Conservation (phyloP, 1,140 invertebrate species). For the Drosophila pectinifera region DNA sequence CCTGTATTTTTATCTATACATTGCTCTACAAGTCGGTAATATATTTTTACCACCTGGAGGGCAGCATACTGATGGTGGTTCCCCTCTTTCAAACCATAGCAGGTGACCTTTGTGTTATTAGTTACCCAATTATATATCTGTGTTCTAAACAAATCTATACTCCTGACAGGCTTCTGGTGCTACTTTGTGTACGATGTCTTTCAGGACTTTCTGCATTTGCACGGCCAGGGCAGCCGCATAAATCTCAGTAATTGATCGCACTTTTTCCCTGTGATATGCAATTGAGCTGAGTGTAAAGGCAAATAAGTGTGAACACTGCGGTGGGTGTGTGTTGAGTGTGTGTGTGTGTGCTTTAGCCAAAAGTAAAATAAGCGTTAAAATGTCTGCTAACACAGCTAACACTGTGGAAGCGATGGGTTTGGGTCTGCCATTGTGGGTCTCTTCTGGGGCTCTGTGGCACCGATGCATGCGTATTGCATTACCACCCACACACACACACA, state of each 20-base stretch:
- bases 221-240: background rate
- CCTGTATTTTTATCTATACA: constrained; percentile 36
- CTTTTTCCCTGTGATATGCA: constrained; percentile 48
- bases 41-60: background rate
- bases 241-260: constrained; percentile 14
- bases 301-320: constrained; percentile 77
- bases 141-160: background rate
- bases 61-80: background rate
- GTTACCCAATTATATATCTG: no score
- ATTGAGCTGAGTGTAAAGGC: constrained; percentile 72
- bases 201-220: constrained; percentile 34
- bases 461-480: constrained; percentile 76
- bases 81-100: constrained; percentile 14
- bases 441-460: constrained; percentile 34
- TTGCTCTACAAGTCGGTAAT: constrained; percentile 31
- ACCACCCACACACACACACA: constrained; percentile 33
- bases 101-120: constrained; percentile 15
- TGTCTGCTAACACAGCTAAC: constrained; percentile 75
- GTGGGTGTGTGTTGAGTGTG: constrained; percentile 26
- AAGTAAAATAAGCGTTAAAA: constrained; percentile 84
- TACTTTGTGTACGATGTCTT: constrained; percentile 45
- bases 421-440: constrained; percentile 22
- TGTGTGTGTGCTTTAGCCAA: constrained; percentile 55
- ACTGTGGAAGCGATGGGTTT: constrained; percentile 46
- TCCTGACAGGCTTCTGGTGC: constrained; percentile 35